Conservation (phyloP, 2,797 vertebrate species). For the Masticophis lateralis region DNA sequence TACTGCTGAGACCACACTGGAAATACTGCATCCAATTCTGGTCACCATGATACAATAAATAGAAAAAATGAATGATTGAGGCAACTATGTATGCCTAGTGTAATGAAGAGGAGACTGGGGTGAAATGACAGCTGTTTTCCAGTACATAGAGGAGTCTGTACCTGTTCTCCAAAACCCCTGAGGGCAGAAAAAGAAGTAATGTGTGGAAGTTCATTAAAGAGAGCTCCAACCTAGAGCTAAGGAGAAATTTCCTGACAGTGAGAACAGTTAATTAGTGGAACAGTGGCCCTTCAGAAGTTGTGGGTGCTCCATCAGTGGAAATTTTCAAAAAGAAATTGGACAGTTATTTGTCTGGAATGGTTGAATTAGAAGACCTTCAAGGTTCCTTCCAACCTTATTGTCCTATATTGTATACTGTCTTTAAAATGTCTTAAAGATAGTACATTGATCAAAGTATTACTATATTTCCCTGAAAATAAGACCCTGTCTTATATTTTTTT, state of each 20-base stretch:
- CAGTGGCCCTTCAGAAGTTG: background rate
- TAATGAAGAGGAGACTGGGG: background rate
- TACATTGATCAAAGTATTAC: slow-evolving; percentile 35
- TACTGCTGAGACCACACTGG: too few relatives aligned
- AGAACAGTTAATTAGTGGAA: background rate
- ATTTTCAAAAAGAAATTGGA: background rate
- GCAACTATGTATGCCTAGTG: background rate
- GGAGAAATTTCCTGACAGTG: background rate
- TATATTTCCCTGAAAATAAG: too few relatives aligned
- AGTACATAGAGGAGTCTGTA: background rate
- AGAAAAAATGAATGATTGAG: background rate
- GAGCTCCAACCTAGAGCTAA: background rate
- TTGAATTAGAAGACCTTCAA: too few relatives aligned
- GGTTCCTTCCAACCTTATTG: too few relatives aligned
- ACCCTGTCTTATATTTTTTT: too few relatives aligned
- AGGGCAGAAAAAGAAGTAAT: background rate
- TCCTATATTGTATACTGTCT: slow-evolving; percentile 13
- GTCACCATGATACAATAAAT: background rate
- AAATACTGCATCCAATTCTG: too few relatives aligned
- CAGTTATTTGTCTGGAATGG: too few relatives aligned
- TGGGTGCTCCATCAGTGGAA: background rate
- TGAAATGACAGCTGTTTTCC: background rate
- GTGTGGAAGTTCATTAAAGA: background rate
- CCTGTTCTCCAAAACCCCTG: background rate
- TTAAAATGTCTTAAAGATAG: slow-evolving; percentile 39